Conservation (phyloP, 2,113 vertebrate species). For the Semnornis frantzii region DNA sequence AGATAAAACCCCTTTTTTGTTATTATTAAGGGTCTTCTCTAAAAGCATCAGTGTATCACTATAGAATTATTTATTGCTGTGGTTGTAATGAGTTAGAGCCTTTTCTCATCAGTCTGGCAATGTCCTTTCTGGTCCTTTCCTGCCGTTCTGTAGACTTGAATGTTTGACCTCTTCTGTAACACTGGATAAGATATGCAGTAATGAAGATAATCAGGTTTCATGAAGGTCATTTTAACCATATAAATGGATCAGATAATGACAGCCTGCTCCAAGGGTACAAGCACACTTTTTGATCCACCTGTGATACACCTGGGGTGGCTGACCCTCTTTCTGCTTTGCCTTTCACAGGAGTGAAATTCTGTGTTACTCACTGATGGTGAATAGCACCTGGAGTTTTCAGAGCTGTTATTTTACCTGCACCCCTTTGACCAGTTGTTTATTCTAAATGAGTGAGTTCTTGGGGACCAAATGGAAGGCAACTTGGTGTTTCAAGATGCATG, state of each 20-base stretch:
- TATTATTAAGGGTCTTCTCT: not conserved
- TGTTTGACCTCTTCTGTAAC: not conserved
- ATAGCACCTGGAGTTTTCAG: not conserved
- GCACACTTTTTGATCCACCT: not conserved
- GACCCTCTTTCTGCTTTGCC: not conserved
- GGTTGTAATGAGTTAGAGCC: not conserved
- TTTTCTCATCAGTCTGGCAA: not conserved
- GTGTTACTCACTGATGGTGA: not conserved
- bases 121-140: not conserved
- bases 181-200: not conserved
- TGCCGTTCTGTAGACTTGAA: accelerated
- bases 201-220: not conserved
- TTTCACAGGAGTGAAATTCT: not conserved
- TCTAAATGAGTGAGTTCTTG: not conserved
- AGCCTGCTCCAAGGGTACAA: not conserved
- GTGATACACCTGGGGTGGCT: not conserved
- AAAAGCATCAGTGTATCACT: not conserved
- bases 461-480: not conserved
- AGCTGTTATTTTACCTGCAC: not conserved
- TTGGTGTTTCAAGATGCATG: not conserved
- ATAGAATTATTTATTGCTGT: not conserved
- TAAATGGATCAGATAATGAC: not conserved
- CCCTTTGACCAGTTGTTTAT: not conserved
- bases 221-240: not conserved
- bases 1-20: not conserved